Percentiles rank a stretch among this genome's conserved stretches.
Evolutionary conservation across 2,888 invertebrate species (phyloP).

Genomic region (Clepsis dumicolana): DNA sequence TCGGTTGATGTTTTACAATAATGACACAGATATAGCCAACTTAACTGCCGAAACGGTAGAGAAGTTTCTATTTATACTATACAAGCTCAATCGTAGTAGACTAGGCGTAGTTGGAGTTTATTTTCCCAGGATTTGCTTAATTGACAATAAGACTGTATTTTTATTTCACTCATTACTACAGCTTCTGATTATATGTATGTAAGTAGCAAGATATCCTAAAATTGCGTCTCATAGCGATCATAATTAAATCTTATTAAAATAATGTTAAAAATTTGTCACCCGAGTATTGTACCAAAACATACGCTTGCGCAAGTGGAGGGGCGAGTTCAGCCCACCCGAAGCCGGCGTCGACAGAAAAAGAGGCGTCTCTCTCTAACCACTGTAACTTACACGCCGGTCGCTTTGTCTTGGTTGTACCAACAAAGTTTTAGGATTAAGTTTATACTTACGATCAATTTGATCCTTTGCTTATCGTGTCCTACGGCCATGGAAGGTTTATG

Average conservation of each 20-base stretch:
- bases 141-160: background rate
- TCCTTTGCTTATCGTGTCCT: slow-evolving; percentile 24
- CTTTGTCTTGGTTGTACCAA: slow-evolving; percentile 20
- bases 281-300: slow-evolving; percentile 72
- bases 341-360: slow-evolving; percentile 64
- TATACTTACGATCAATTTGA: slow-evolving; percentile 48
- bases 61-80: background rate
- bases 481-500: background rate
- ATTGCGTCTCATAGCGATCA: background rate
- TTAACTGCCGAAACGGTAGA: background rate
- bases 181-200: too few species aligned
- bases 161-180: background rate
- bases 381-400: slow-evolving; percentile 8
- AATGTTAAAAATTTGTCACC: slow-evolving; percentile 71
- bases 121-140: background rate
- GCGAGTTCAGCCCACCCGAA: slow-evolving; percentile 76
- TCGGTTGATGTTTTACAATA: background rate
- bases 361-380: slow-evolving; percentile 67
- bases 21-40: background rate
- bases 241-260: slow-evolving; percentile 30
- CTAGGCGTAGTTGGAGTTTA: too few species aligned
- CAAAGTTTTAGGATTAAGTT: slow-evolving; percentile 48
- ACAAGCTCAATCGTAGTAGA: background rate
- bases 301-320: slow-evolving; percentile 76
- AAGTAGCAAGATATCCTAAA: too few species aligned